Evolutionary conservation across 2,113 vertebrate genomes (phyloP).

Genomic region (Ursus arctos): DNA sequence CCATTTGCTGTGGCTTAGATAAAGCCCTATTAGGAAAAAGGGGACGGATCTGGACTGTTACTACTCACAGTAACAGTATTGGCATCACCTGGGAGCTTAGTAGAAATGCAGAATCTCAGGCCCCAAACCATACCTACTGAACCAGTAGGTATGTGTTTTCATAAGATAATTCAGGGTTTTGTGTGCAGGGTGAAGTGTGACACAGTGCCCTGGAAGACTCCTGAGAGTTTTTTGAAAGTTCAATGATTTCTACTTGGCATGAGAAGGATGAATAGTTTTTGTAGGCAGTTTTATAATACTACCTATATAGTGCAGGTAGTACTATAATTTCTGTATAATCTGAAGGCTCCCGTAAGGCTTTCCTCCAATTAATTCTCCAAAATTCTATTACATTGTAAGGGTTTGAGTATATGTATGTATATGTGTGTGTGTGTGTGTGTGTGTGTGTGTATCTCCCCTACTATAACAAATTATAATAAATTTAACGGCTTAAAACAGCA

Average conservation of each 20-base stretch:
- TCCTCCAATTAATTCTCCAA: neutral
- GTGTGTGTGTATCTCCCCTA: neutral
- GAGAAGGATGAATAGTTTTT: neutral
- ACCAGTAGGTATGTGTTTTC: neutral
- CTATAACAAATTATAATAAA: neutral
- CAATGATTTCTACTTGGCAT: neutral
- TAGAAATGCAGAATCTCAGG: neutral
- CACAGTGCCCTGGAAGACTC: neutral
- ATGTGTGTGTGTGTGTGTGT: neutral
- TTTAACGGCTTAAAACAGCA: neutral
- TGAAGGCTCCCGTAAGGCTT: neutral
- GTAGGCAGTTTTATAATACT: neutral
- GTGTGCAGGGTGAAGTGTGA: neutral
- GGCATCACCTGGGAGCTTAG: neutral
- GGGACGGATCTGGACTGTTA: neutral
- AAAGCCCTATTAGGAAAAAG: neutral
- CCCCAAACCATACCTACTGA: neutral
- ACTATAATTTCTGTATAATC: neutral
- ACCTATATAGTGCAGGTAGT: neutral
- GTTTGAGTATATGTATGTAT: neutral
- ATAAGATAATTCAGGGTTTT: neutral
- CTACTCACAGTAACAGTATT: neutral
- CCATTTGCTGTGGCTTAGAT: constrained; percentile 41
- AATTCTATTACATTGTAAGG: neutral
- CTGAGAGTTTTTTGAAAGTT: constrained; percentile 5